These are phyloP conservation scores for Fukomys damarensis DNA, from an alignment of 2,113 vertebrate species.

Conservation along the genomic window DNA sequence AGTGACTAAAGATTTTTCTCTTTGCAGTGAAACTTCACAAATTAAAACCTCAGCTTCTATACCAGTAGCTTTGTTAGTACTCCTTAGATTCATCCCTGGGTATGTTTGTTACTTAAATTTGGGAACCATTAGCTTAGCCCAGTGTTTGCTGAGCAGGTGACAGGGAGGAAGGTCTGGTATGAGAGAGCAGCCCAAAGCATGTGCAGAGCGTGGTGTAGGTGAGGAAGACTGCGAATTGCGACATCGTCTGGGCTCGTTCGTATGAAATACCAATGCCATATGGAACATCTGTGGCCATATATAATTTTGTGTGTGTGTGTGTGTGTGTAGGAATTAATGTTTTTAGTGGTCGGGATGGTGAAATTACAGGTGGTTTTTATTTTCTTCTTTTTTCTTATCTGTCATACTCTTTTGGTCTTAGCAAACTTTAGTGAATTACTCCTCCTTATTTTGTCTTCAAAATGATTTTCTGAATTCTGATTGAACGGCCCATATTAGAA, in stretches of 20 bases:
- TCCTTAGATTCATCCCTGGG: not conserved
- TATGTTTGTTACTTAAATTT: not conserved
- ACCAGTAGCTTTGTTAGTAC: not conserved
- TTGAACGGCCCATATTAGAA: not conserved
- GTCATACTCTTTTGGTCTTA: not conserved
- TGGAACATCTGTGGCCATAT: not conserved
- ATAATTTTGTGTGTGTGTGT: not conserved
- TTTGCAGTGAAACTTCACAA: not conserved
- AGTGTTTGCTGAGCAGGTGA: not conserved
- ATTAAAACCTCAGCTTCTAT: not conserved
- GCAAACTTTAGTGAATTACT: constrained; percentile 32
- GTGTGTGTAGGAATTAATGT: not conserved
- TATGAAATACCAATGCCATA: not conserved
- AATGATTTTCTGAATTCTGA: constrained; percentile 25
- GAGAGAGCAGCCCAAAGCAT: not conserved
- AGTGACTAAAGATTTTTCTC: not conserved
- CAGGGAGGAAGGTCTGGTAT: not conserved
- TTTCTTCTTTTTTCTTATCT: constrained; percentile 32
- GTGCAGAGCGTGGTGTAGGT: fast-evolving
- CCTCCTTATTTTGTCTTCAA: constrained; percentile 18
- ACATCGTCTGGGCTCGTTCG: not conserved
- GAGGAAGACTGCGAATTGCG: not conserved
- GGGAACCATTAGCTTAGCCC: not conserved
- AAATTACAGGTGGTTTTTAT: not conserved
- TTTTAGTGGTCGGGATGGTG: not conserved